Conservation (phyloP, 1,140 invertebrate species). For the Temnothorax longispinosus region DNA sequence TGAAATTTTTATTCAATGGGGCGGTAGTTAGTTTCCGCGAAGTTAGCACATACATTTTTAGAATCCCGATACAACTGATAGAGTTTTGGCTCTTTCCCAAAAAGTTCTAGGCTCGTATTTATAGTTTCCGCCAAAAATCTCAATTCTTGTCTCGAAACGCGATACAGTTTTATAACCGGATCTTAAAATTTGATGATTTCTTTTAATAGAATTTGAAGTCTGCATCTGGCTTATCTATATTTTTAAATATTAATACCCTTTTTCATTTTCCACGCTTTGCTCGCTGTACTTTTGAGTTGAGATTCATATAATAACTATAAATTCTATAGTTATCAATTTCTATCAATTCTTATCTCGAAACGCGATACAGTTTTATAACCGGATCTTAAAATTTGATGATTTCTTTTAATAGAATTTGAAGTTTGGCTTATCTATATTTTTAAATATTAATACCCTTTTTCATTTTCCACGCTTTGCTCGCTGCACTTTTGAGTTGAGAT, state of each 20-base stretch:
- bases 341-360: background rate
- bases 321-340: background rate
- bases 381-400: background rate
- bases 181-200: background rate
- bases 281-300: background rate
- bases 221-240: background rate
- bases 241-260: background rate
- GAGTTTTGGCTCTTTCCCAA: background rate
- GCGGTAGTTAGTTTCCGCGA: background rate
- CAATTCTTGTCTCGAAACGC: background rate
- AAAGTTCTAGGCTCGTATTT: background rate
- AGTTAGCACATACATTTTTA: background rate
- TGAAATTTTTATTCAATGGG: conserved; percentile 8
- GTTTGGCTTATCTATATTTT: background rate
- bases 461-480: background rate
- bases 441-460: background rate
- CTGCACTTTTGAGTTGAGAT: background rate
- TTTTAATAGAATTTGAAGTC: conserved; percentile 3
- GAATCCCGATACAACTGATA: background rate
- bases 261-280: background rate
- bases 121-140: background rate
- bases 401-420: conserved; percentile 2
- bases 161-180: background rate
- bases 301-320: background rate
- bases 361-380: background rate